Conservation (phyloP, 2,888 invertebrate species). For the Blomia tropicalis region DNA sequence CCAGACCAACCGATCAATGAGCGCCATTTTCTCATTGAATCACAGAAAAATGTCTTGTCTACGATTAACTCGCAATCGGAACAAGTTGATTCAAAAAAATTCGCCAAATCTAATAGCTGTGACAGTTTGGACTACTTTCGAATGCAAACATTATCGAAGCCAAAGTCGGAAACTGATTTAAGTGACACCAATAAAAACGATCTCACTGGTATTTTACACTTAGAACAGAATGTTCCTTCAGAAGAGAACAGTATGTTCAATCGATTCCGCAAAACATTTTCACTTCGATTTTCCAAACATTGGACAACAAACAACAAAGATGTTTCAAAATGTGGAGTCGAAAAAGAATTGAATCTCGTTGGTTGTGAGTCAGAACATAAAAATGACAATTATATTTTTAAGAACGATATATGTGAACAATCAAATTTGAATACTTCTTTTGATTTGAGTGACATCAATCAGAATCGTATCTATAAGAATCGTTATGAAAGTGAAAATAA, state of each 20-base stretch:
- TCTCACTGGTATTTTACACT: background rate
- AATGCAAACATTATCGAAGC: background rate
- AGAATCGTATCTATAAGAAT: background rate
- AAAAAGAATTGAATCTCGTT: background rate
- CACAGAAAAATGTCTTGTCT: background rate
- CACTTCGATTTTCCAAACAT: slow-evolving; percentile 34
- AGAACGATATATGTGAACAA: background rate
- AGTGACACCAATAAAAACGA: background rate
- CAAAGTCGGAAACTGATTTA: slow-evolving; percentile 9
- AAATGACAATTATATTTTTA: background rate
- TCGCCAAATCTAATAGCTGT: background rate
- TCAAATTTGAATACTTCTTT: background rate
- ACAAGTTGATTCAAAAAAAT: background rate
- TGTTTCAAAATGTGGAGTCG: background rate
- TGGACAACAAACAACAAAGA: background rate
- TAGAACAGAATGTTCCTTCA: background rate
- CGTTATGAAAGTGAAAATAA: background rate
- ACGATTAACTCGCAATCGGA: background rate
- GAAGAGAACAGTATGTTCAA: slow-evolving; percentile 47
- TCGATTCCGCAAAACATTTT: slow-evolving; percentile 54
- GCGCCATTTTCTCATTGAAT: background rate
- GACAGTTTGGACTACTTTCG: background rate
- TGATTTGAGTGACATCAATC: slow-evolving; percentile 4
- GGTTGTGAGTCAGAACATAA: background rate
- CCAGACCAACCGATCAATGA: background rate